Evolutionary conservation across 2,888 invertebrate species (phyloP), one percentile per base, ranked within the genome.

Genomic region (Cerastis leucographa): DNA sequence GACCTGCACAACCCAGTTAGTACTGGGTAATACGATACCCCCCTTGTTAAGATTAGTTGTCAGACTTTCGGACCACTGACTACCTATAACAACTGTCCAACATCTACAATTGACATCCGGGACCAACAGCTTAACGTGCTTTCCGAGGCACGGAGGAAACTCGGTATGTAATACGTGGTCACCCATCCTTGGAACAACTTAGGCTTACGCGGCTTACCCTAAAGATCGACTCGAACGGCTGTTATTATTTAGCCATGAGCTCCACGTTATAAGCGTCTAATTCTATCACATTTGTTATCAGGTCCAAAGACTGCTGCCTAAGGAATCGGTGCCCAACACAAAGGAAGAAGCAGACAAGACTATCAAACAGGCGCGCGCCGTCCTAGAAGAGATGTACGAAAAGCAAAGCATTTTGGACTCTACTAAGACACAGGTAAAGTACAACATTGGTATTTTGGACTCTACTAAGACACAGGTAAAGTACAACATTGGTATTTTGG

Each of bases 321-420:
- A 98, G 91, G 99, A 99, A 84, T 97, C 97, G 0, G 97, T 98
- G 49, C 98, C 98, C 0, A 97, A 97, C 78, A 98, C 98, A 4
- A 98, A 98, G 94, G 99, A 99, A 54, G 99, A 99, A 91, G 99
- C 99, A 0, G 99, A 99, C 90, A 98, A 98, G 92, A 98, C 98
- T 61, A 98, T 98, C 84, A 98, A 98, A 89, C 98, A 98, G 90
- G 97, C 98, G 42, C 98, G 98, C 89, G 97, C 97, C 46, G 97
- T 99, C 0, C 97, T 99, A 44, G 99, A 99, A 92, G 99, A 99
- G 90, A 98, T 99, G 98, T 99, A 99, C 86, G 99, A 99, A 94
- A 99, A 98, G 88, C 99, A 99, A 93, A 98, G 98, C 65, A 96
- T 99, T 46, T 96, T 99, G 5, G 99, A 99, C 92, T 98, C 98